Evolutionary conservation across 2,888 invertebrate species (phyloP), one percentile per base, ranked within the genome.

Genomic region (Mallateleia sp.): DNA sequence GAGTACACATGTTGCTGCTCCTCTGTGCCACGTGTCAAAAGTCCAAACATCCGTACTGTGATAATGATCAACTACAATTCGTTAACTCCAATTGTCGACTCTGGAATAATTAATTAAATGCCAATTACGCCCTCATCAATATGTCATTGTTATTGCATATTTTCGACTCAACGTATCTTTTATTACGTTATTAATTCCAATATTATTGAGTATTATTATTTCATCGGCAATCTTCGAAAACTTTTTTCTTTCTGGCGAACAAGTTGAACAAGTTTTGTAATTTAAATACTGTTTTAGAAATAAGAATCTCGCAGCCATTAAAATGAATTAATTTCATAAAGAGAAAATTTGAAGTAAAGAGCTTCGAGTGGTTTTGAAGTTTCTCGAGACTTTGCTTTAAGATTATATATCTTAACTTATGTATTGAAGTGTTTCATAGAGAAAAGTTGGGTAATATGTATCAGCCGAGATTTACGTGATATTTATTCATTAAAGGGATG

Each of bases 401-500:
- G 64, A 77, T 83, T 83, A 77, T 69, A 47, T 34, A 32, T 69
- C 71, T 75, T 78, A 78, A 78, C 69, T 74, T 74, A 75, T 72
- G 64, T 71, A 84, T 78, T 71, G 69, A 72, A 78, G 71, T 78
- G 71, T 84, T 71, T 69, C 45, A 60, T 60, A 24, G 69, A 42
- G 25, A n/a, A 83, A 77, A 77, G 69, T 77, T 77, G 24, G 54
- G 42, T 69, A 83, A 83, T 77, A 56, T 50, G 18, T 62, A 69
- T 62, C 69, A 60, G 75, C 24, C 25, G 64, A 24, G 62, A 81
- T 74, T 67, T 47, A 32, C 58, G 38, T 45, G 25, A 72, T 74
- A 74, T 66, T 74, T 81, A 77, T 83, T 83, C 83, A 64, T 77
- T 69, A 54, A 60, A 54, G 34, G 52, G 69, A 42, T 25, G 42